Evolutionary conservation across 2,797 vertebrate species (phyloP).

Genomic region (Macroramphosus scolopax): DNA sequence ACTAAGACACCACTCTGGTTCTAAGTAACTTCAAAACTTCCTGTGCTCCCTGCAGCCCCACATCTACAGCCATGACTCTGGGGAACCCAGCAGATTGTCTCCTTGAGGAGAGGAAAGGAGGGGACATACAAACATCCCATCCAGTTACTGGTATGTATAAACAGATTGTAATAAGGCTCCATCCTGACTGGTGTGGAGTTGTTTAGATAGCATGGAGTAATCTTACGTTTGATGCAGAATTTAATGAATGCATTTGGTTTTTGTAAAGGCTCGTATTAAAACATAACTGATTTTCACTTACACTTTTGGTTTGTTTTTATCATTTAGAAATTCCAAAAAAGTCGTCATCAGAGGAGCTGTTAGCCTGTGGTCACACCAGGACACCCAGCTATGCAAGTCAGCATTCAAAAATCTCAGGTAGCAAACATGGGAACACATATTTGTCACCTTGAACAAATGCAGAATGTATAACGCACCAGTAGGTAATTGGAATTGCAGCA

Average conservation of each 20-base stretch:
- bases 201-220: no score
- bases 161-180: no score
- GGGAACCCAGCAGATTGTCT: slow-evolving; percentile 80
- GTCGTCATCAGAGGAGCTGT: slow-evolving; percentile 84
- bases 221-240: no score
- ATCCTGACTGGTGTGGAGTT: no score
- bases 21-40: slow-evolving; percentile 1
- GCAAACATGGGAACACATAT: slow-evolving; percentile 6
- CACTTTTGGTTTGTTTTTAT: slow-evolving; percentile 1
- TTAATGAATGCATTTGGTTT: no score
- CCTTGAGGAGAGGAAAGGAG: slow-evolving; percentile 88
- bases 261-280: no score
- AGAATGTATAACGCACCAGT: background rate
- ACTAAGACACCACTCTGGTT: background rate
- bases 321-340: slow-evolving; percentile 77
- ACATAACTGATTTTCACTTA: background rate
- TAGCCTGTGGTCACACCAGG: slow-evolving; percentile 87
- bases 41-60: slow-evolving; percentile 76
- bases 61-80: slow-evolving; percentile 90
- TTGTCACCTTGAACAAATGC: background rate
- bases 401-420: slow-evolving; percentile 94
- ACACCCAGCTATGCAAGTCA: slow-evolving; percentile 87
- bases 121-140: slow-evolving; percentile 74
- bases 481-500: background rate
- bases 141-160: slow-evolving; percentile 48